Base-by-base conservation (phyloP, 1,140 invertebrate genomes). In the Diorhabda carinulata region DNA sequence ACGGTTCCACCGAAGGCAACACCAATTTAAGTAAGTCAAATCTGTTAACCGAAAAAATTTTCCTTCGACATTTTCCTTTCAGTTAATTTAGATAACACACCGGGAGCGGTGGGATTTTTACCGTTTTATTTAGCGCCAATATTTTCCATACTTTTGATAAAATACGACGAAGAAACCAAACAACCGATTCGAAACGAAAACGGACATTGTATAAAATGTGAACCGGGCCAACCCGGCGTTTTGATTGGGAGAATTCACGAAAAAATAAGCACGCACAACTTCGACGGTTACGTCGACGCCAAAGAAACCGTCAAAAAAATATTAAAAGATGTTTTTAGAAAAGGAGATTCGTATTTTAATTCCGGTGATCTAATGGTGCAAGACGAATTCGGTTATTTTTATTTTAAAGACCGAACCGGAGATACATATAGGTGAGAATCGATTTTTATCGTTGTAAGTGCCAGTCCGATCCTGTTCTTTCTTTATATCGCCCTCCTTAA, bases 1-100 rank as follows among this genome's bases (percentile, higher is more conserved):
- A 98, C 81, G 97, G 96, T 2, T 92, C 96, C 9, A 98, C 97
- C 2, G 97, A 99, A 82, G 95, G 96, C 68, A 98, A 97, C 79
- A 92, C 93, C 56, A 97, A 95, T 84, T 86, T 95, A 65, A 87
- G 92, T 81, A 76, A 68, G 75, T 75, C 47, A 6, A 52, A 6
- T 52, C 47, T 9, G 9, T 52, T 52, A 52, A 52, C 9, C 9
- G 47, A 52, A 9, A 52, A 52, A 6, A 9, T 52, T 25, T 25
- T 25, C 25, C 25, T 25, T 25, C 25, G 25, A 1, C 25, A 25
- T 25, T 25, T 25, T 25, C n/a, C 4, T 86, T 87, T n/a, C 82
- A 97, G 95, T 98, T 10, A 99, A 99, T 79, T 88, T 93, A 71
- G 91, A 94, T 72, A 93, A 91, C 78, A 93, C 86, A 72, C 83